Base-by-base conservation (phyloP, 2,888 invertebrate species). In the Tenthredo distinguenda region DNA sequence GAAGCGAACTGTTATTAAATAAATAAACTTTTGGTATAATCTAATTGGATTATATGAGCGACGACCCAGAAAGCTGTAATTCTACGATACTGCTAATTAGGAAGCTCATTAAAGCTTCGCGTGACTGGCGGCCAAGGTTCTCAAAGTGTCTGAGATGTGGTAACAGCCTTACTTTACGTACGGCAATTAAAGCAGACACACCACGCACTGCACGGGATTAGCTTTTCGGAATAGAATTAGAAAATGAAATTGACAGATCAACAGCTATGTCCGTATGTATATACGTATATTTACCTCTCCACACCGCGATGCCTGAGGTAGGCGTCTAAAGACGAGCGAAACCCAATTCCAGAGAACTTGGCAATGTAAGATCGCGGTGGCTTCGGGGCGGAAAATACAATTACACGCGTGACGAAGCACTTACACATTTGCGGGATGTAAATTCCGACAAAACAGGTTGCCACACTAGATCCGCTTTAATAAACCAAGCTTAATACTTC, bases 341-440 rank as follows among this genome's bases (percentile, higher is more conserved):
- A 47, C 18, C 50, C 43, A 68, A 83, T 83, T 47, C 47, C 47
- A 71, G 40, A 26, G 37, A 81, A 47, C 62, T 81, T 81, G 81
- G 40, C 58, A 81, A 65, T 62, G 77, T 55, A 31, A 77, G 18
- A 74, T 34, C 55, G 47, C 31, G 31, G 26, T 31, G 62, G 81
- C 40, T n/a, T 62, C 81, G 40, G 81, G 68, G 68, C 83, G 83
- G 68, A 68, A 68, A 83, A 81, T 37, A 81, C 65, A 81, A 81
- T 81, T 81, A 81, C 81, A 81, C 81, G 81, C 81, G 81, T 65
- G 58, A 62, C 62, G 65, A 37, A 81, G 40, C 40, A n/a, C 21
- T 65, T 77, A 34, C n/a, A 62, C 81, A n/a, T 21, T 40, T 43
- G 26, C 81, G 9, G 62, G 37, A 81, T 34, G 43, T 77, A 50